Base-by-base conservation (phyloP, 2,888 invertebrate genomes). In the Pristionchus maxplancki region DNA sequence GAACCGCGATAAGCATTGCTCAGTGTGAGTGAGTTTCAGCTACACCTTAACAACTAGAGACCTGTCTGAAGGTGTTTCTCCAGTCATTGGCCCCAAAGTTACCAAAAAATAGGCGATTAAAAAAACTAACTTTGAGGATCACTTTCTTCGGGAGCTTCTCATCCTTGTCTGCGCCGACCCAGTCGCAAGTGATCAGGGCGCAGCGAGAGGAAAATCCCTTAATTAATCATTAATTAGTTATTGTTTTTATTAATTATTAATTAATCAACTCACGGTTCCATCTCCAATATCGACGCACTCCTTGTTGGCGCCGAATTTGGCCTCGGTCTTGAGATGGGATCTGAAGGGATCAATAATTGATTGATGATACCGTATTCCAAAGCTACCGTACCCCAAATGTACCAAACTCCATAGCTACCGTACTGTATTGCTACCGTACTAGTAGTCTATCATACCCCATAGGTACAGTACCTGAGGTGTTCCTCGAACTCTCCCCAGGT, bases 401-500 rank as follows among this genome's bases (percentile, higher is more conserved):
- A n/a, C n/a, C n/a, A n/a, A n/a, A n/a, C n/a, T n/a, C n/a, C n/a
- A n/a, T n/a, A n/a, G n/a, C n/a, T n/a, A n/a, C n/a, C n/a, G n/a
- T n/a, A n/a, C n/a, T n/a, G n/a, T n/a, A n/a, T n/a, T n/a, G n/a
- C n/a, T n/a, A n/a, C n/a, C n/a, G n/a, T n/a, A n/a, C n/a, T n/a
- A n/a, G n/a, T n/a, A n/a, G n/a, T n/a, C n/a, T 74, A 64, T 17
- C 64, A 31, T 34, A 64, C 13, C 31, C 24, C n/a, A n/a, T 40
- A n/a, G 78, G 0, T 78, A 78, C n/a, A 0, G 78, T 78, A 78
- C 78, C 44, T 78, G 44, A 78, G 78, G 28, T 78, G 78, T 17
- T 44, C 78, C 48, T 78, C 78, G n/a, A 78, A 28, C n/a, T 78
- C 44, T 48, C 44, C 78, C 78, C 78, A 78, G 8, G 78, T 78